Evolutionary conservation across 2,888 invertebrate species (phyloP), one percentile per base, ranked within the genome.

Genomic region (Apamea crenata): DNA sequence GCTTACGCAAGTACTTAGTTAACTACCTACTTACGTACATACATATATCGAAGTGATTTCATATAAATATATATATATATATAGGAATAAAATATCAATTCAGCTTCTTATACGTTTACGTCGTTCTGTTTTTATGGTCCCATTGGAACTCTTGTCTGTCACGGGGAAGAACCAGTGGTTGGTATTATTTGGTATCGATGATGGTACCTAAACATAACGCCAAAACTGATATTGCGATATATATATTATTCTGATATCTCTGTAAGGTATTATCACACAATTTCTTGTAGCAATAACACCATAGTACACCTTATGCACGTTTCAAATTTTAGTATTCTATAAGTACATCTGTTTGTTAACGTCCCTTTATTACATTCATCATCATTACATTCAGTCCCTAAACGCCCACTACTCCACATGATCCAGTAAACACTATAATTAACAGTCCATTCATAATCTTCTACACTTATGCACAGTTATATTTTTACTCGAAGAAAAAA

Each of bases 1-100:
- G 75, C 73, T 65, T 81, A 68, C 61, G 68, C 36, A 86, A 72
- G 53, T 80, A 32, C 14, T 12, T 36, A 65, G 12, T 32, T 36
- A 65, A 21, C 12, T 53, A 56, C 36, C 5, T 50, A 70, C 6
- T 1, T 61, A 81, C 1, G 18, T 65, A 50, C 56, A 47, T 71
- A 63, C 25, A 69, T 47, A 1, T 56, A 40, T 32, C 56, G 10
- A 69, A 66, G 40, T 73, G 21, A 53, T 32, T 78, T 36, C 73
- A 47, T 47, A 47, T 40, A 40, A 6, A 32, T 32, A 32, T 50
- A n/a, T 50, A 59, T 29, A 67, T 16, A n/a, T 18, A 1, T 56
- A 16, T 18, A 44, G 32, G 14, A 71, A 47, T 66, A 63, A 47
- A 40, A 67, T 67, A 40, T 50, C 0, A 29, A 70, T 21, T 53